Evolutionary conservation across 1,140 invertebrate species (phyloP), one percentile per base, ranked within the genome.

Genomic region (Heterodera schachtii): DNA sequence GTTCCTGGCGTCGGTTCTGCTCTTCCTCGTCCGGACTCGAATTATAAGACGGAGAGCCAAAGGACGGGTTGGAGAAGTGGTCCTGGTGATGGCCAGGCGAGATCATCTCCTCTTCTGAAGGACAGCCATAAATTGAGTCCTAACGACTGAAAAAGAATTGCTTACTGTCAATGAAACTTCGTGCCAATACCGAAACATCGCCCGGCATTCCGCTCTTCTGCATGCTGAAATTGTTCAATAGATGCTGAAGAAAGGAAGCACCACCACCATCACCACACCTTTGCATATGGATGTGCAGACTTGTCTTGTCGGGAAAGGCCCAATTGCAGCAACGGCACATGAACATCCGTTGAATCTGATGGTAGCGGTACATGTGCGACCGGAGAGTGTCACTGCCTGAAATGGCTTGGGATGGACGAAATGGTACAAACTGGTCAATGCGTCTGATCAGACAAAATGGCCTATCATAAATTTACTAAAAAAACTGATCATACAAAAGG

Each of bases 301-400:
- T 84, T n/a, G 89, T 90, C 75, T 89, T 89, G 79, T 89, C 88
- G 13, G 88, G 89, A 77, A 89, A 89, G 1, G 88, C 88, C 89
- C 89, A 89, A 81, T 89, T 89, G 77, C 88, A 89, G 82, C 88
- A 89, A 19, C 89, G 85, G 73, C 88, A 89, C 88, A 89, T 89
- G 81, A 90, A 89, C 89, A 90, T 89, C 71, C 88, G 69, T 3
- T 89, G 87, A 49, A 89, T 90, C 71, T 89, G 89, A 80, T 89
- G 88, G 73, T 86, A 80, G 66, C 86, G 86, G 79, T 87, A 87
- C 88, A 89, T 89, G 76, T 89, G 88, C 13, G 89, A 79, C 19
- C 88, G 85, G 0, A 89, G 87, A 71, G 89, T 90, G 74, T 89
- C 88, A 64, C 85, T 88, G 77, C 87, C 88, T 89, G 80, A 71